These are phyloP conservation scores for Eulemur rubriventer DNA, from an alignment of 2,797 vertebrate genomes.

Conservation along the genomic window DNA sequence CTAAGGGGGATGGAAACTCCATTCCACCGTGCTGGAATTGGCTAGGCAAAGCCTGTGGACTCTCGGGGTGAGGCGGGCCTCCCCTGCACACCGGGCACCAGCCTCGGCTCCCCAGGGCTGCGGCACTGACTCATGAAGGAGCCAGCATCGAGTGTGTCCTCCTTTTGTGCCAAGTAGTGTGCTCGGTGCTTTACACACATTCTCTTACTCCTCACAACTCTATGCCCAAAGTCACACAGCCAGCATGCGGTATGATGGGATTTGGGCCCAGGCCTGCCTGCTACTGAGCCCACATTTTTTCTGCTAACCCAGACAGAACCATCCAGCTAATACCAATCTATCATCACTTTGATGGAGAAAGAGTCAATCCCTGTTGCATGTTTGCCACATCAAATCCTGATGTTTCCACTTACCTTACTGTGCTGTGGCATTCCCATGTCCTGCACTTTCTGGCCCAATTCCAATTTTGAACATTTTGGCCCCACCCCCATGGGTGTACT, in stretches of 20 bases:
- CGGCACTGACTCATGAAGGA: not conserved
- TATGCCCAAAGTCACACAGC: not conserved
- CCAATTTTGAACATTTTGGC: not conserved
- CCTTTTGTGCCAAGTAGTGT: not conserved
- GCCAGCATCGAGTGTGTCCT: fast-evolving
- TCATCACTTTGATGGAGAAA: not conserved
- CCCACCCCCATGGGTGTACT: not conserved
- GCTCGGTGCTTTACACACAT: not conserved
- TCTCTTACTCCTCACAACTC: not conserved
- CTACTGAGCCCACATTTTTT: not conserved
- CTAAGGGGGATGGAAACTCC: not conserved
- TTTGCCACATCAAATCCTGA: not conserved
- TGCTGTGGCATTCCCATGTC: not conserved
- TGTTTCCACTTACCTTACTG: not conserved
- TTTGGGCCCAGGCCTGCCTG: not conserved
- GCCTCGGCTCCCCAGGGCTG: not conserved
- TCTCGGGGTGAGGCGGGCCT: not conserved
- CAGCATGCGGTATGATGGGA: not conserved
- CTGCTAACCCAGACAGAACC: not conserved
- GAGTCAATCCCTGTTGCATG: not conserved
- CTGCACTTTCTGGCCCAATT: not conserved
- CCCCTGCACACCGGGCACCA: fast-evolving
- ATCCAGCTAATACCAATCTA: not conserved
- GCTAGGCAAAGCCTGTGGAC: not conserved
- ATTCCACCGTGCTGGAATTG: too few species aligned